Evolutionary conservation across 2,797 vertebrate genomes (phyloP).

Genomic region (Moxostoma hubbsi): DNA sequence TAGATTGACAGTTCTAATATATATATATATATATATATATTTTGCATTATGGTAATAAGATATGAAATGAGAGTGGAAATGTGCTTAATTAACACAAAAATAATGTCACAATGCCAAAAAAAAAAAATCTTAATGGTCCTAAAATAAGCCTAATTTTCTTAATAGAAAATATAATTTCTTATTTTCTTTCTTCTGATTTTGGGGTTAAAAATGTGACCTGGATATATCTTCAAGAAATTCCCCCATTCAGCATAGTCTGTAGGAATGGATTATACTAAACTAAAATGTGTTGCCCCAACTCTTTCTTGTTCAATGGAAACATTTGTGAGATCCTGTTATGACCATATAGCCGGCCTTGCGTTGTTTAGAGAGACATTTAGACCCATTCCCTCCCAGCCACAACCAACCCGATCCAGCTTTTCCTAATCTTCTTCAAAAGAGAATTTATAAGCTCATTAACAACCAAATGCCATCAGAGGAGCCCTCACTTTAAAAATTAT

Average conservation of each 20-base stretch:
- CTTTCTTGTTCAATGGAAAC: not conserved
- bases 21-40: too few relatives aligned
- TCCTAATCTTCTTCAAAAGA: conserved; percentile 10
- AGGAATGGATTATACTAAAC: not conserved
- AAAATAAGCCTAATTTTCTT: not conserved
- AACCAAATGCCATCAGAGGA: conserved; percentile 70
- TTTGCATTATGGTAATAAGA: too few relatives aligned
- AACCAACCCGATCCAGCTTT: conserved; percentile 23
- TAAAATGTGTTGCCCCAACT: not conserved
- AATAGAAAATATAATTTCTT: not conserved
- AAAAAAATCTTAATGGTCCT: not conserved
- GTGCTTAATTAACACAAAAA: not conserved
- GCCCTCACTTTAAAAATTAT: conserved; percentile 75
- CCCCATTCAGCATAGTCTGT: not conserved
- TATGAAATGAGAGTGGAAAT: too few relatives aligned
- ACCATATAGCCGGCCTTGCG: too few relatives aligned
- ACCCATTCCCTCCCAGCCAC: conserved; percentile 43
- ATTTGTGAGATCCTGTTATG: too few relatives aligned
- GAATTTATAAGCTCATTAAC: conserved; percentile 73
- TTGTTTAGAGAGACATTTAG: conserved; percentile 9
- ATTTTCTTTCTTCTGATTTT: too few relatives aligned
- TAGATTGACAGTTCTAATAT: too few relatives aligned
- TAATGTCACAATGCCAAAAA: not conserved
- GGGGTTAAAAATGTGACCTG: not conserved
- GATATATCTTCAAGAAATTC: not conserved